Evolutionary conservation across 1,140 invertebrate genomes (phyloP), one percentile per base, ranked within the genome.

Genomic region (Rhyacophila brunnea): DNA sequence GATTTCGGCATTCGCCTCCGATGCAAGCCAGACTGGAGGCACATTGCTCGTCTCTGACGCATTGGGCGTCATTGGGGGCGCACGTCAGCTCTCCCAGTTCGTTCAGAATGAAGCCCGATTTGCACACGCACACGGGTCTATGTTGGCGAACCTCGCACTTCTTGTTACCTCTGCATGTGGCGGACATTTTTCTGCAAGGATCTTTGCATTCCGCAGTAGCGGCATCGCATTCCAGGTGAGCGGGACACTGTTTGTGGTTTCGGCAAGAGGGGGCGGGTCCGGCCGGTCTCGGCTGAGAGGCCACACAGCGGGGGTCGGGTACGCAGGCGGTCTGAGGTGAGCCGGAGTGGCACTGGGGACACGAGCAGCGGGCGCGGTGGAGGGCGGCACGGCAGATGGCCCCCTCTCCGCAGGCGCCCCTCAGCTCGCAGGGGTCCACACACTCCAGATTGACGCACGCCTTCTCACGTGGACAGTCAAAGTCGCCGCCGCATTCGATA

Each of bases 391-490:
- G 84, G 73, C 93, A 96, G 32, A 94, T 80, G 40, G 93, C 92
- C 77, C 95, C 93, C 64, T 87, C 82, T 58, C 93, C 93, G 75
- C 93, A 96, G 58, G 89, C 89, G 65, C 88, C 92, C 65, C 89
- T 85, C 66, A 94, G 80, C 66, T 84, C 87, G 80, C 93, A 96
- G 63, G 92, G 93, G 79, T 95, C 91, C 75, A 91, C 83, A 76
- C 93, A 96, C 70, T 85, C 83, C 71, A 85, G 82, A 78, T 89
- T 88, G 75, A 93, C 86, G 83, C 93, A 96, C 71, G 91, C 89
- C 81, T 92, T 91, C 77, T 94, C 91, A 77, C 88, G 87, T 60
- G 91, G 85, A 81, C 93, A 96, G 79, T 94, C 91, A 80, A 85
- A 83, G 83, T 95, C 91, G 74, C 86, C 88, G 77, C 87, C 87